phyloP scores from a whole-genome alignment of 2,888 invertebrate species.

The Acrocera orbiculus region DNA sequence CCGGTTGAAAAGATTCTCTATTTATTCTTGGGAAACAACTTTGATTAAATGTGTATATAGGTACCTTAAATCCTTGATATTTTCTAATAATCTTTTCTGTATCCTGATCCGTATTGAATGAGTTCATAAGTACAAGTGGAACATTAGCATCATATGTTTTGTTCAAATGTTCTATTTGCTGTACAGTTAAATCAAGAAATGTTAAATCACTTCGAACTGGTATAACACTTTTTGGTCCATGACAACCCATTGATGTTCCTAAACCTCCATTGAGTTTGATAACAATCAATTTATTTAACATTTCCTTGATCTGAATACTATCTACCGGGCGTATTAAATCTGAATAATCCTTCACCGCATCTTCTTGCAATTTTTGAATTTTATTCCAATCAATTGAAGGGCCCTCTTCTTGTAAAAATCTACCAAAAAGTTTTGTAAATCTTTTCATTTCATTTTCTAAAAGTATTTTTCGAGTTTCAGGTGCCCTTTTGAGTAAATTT shows the following conservation, averaged over 20 bases:
- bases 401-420: slow-evolving; percentile 58
- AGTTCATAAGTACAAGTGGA: slow-evolving; percentile 97
- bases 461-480: slow-evolving; percentile 28
- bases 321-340: too few relatives aligned
- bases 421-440: slow-evolving; percentile 65
- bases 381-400: slow-evolving; percentile 80
- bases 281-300: slow-evolving; percentile 81
- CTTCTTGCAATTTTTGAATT: slow-evolving; percentile 72
- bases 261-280: slow-evolving; percentile 92
- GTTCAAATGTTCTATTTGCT: slow-evolving; percentile 91
- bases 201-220: slow-evolving; percentile 85
- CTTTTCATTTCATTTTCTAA: slow-evolving; percentile 61
- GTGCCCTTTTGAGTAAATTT: slow-evolving; percentile 40
- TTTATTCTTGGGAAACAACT: slow-evolving; percentile 93
- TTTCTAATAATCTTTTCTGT: slow-evolving; percentile 90
- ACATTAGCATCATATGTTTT: slow-evolving; percentile 89
- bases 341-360: slow-evolving; percentile 67
- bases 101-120: slow-evolving; percentile 98
- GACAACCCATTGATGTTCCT: slow-evolving; percentile 94
- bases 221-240: slow-evolving; percentile 91
- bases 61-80: slow-evolving; percentile 79
- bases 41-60: slow-evolving; percentile 95
- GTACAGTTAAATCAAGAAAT: slow-evolving; percentile 88
- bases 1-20: slow-evolving; percentile 83
- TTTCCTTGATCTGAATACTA: slow-evolving; percentile 38